These are phyloP conservation scores for Sinopyrophorus schimmeli DNA, from an alignment of 2,888 invertebrate species.

Conservation along the genomic window DNA sequence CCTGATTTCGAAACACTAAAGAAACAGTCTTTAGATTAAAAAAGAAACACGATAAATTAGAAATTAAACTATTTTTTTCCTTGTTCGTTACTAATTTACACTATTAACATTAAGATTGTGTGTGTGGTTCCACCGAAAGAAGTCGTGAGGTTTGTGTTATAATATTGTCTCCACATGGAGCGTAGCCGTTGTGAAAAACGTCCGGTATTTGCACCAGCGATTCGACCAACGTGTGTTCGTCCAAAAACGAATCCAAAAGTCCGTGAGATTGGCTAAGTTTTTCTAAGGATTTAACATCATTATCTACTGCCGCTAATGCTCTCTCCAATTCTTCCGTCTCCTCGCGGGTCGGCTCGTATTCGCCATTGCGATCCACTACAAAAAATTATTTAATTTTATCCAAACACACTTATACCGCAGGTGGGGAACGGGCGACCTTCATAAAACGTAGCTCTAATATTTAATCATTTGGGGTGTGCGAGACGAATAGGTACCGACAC, in stretches of 20 bases:
- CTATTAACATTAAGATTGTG: conserved; percentile 30
- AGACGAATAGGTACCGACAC: too few relatives aligned
- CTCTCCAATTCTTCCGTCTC: conserved; percentile 88
- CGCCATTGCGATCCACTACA: conserved; percentile 70
- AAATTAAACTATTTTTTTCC: conserved; percentile 21
- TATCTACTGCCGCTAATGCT: conserved; percentile 78
- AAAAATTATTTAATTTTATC: conserved; percentile 29
- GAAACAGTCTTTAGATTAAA: conserved; percentile 23
- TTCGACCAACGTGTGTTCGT: conserved; percentile 60
- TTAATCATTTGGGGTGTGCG: too few relatives aligned
- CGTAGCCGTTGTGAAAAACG: conserved; percentile 57
- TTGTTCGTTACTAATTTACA: conserved; percentile 12
- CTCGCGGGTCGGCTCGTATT: conserved; percentile 72
- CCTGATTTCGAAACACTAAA: conserved; percentile 15
- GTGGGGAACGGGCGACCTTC: too few relatives aligned
- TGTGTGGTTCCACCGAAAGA: conserved; percentile 36
- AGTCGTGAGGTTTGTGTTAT: conserved; percentile 36
- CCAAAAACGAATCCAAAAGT: conserved; percentile 65
- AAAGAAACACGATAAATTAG: conserved; percentile 23
- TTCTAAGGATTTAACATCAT: conserved; percentile 71
- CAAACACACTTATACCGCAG: too few relatives aligned
- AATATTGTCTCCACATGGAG: conserved; percentile 50
- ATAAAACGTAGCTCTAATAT: too few relatives aligned
- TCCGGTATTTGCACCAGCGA: conserved; percentile 57
- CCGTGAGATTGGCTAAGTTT: conserved; percentile 66